A percentile compares a stretch with the other conserved stretches of the same genome.
phyloP scores from a whole-genome alignment of 2,888 invertebrate genomes.

The Sialis fuliginosa region DNA sequence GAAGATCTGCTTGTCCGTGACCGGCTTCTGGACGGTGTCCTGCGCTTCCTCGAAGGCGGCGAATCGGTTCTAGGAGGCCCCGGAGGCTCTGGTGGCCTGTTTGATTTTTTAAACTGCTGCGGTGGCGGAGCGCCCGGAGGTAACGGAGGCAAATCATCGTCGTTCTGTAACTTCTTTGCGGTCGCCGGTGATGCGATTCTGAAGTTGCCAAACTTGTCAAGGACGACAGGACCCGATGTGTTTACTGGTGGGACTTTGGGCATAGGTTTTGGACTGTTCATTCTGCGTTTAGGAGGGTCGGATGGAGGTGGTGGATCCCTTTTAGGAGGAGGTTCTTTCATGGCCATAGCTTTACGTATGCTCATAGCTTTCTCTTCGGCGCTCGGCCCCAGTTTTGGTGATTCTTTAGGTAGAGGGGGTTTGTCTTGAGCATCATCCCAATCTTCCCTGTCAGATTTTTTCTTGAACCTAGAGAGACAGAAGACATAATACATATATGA shows the following conservation, averaged over 20 bases:
- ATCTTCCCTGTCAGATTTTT: constrained; percentile 34
- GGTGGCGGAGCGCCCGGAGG: constrained; percentile 33
- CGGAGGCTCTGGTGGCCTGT: constrained; percentile 25
- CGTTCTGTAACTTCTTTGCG: constrained; percentile 25
- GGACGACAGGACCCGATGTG: constrained; percentile 36
- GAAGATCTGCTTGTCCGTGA: constrained; percentile 27
- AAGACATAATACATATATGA: neutral
- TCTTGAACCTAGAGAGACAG: constrained; percentile 31
- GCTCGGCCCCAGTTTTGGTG: constrained; percentile 32
- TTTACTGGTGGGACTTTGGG: constrained; percentile 12
- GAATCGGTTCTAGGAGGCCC: constrained; percentile 28
- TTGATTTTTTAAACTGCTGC: constrained; percentile 18
- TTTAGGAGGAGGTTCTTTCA: constrained; percentile 41
- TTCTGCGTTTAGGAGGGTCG: constrained; percentile 15
- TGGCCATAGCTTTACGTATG: constrained; percentile 40
- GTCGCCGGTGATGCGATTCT: constrained; percentile 34
- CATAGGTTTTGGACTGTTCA: constrained; percentile 16
- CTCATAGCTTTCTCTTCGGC: constrained; percentile 37
- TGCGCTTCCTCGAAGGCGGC: constrained; percentile 47
- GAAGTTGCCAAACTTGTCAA: constrained; percentile 58
- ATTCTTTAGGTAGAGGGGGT: constrained; percentile 31
- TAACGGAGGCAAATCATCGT: constrained; percentile 25
- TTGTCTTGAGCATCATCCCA: constrained; percentile 31
- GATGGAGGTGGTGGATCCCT: constrained; percentile 21
- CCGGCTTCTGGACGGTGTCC: constrained; percentile 37